phyloP scores from a whole-genome alignment of 2,888 invertebrate species.

The Sussaba pulchella region DNA sequence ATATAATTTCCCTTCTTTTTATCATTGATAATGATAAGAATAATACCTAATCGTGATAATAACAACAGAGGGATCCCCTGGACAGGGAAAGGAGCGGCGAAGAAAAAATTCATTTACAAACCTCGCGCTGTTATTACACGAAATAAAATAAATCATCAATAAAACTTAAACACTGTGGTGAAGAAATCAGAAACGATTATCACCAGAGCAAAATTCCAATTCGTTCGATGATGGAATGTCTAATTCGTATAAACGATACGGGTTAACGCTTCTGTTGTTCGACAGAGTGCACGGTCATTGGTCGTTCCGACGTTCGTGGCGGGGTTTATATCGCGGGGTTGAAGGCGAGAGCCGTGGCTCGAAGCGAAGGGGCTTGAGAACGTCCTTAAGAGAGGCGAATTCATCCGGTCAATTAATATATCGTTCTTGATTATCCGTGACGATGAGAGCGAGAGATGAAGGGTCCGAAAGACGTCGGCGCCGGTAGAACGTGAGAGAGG shows the following conservation, averaged over 20 bases:
- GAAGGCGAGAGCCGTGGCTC: neutral
- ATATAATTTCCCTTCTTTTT: too few species aligned
- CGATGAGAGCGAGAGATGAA: neutral
- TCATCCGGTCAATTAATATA: conserved; percentile 39
- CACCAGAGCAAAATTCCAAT: too few species aligned
- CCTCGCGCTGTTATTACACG: too few species aligned
- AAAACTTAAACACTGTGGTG: too few species aligned
- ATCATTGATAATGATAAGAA: too few species aligned
- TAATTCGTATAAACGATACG: neutral
- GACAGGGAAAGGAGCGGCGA: too few species aligned
- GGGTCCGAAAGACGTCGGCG: neutral
- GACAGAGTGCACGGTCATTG: neutral
- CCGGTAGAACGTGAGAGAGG: neutral
- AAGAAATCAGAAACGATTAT: too few species aligned
- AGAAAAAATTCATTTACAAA: too few species aligned
- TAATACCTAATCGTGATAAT: too few species aligned
- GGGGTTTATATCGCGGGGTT: neutral
- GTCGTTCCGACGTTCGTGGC: neutral
- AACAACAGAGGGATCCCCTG: too few species aligned
- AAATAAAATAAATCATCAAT: too few species aligned
- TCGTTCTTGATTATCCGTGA: conserved; percentile 40
- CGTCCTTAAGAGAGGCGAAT: conserved; percentile 13
- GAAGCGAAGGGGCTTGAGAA: neutral
- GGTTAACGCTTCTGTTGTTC: neutral
- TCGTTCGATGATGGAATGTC: neutral